Percentiles rank a stretch among this genome's conserved stretches.
These are phyloP conservation scores for Diacarnus erythraeanus DNA, from an alignment of 37 sponge, comb jelly and placozoan genomes.

Conservation along the genomic window DNA sequence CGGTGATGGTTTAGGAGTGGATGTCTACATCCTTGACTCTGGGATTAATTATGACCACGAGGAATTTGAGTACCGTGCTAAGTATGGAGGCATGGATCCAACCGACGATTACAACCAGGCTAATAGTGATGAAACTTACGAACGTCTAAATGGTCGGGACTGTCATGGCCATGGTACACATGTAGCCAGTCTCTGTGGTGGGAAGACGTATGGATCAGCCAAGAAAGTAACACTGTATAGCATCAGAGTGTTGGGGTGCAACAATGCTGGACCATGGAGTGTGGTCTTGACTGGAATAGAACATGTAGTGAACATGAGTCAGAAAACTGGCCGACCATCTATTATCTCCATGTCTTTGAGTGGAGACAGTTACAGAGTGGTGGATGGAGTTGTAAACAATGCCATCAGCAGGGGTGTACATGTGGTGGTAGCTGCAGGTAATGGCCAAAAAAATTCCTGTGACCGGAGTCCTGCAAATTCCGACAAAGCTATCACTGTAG, in stretches of 20 bases:
- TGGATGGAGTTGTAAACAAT: slow-evolving; percentile 36
- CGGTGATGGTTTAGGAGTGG: slow-evolving; percentile 68
- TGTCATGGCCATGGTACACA: slow-evolving; percentile 86
- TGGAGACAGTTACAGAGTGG: slow-evolving; percentile 33
- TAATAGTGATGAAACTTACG: neutral
- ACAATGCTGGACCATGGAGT: slow-evolving; percentile 58
- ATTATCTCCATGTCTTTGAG: slow-evolving; percentile 67
- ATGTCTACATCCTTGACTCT: slow-evolving; percentile 67
- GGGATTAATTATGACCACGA: slow-evolving; percentile 72
- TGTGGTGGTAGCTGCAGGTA: slow-evolving; percentile 66
- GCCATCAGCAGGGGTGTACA: slow-evolving; percentile 24
- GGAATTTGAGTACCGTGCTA: slow-evolving; percentile 57
- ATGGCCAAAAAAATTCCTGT: slow-evolving; percentile 49
- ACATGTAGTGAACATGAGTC: slow-evolving; percentile 1
- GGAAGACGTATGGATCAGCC: slow-evolving; percentile 69
- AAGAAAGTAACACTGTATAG: slow-evolving; percentile 57
- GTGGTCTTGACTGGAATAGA: slow-evolving; percentile 53
- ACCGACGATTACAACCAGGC: slow-evolving; percentile 21
- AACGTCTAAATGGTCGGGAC: slow-evolving; percentile 34
- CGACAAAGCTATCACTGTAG: slow-evolving; percentile 53
- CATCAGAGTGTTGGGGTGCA: slow-evolving; percentile 54
- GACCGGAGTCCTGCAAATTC: slow-evolving; percentile 34
- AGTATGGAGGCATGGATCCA: slow-evolving; percentile 53
- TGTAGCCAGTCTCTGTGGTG: slow-evolving; percentile 68
- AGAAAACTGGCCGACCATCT: slow-evolving; percentile 5